Evolutionary conservation across 2,797 vertebrate species (phyloP), one percentile per base, ranked within the genome.

Genomic region (Cephalopachus bancanus): DNA sequence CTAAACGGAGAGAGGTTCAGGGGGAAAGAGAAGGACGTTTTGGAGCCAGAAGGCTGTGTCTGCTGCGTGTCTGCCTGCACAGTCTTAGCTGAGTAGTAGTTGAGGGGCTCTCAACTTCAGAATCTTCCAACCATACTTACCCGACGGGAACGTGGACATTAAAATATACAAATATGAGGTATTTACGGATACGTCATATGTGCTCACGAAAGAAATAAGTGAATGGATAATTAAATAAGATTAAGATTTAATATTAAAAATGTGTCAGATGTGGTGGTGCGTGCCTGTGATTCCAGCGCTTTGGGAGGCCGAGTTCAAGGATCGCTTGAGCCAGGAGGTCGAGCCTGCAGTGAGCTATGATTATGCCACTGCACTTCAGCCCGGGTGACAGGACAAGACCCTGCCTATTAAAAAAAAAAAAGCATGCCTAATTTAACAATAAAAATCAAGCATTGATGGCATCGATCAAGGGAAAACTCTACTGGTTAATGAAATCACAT

Each of bases 1-100:
- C 86, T 79, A 91, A 97, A 80, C 33, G 92, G 30, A 94, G 10
- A 95, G 8, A 22, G 44, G 85, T 71, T 20, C 87, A 24, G 57
- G 30, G n/a, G 10, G 90, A 88, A 24, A 37, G 28, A 89, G 20
- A 69, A 28, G n/a, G 19, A 37, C 67, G 15, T 15, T 64, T 67
- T 64, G 44, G 5, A 86, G 16, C 15, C 51, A 65, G 88, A 51
- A 49, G 57, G 22, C 53, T 22, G 14, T 33, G 55, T 37, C 37
- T 37, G 37, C 37, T 37, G 33, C 30, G 76, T 89, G 51, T 89
- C 51, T 64, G 28, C 22, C 14, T 37, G 19, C 5, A n/a, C 28
- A 49, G 57, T 44, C 19, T 20, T 74, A 10, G 79, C 8, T 4
- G 10, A 83, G 57, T 44, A 37, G 37, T 37, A 37, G 14, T 57